Evolutionary conservation across 1,140 invertebrate genomes (phyloP).

Genomic region (Drosophila tropicalis): DNA sequence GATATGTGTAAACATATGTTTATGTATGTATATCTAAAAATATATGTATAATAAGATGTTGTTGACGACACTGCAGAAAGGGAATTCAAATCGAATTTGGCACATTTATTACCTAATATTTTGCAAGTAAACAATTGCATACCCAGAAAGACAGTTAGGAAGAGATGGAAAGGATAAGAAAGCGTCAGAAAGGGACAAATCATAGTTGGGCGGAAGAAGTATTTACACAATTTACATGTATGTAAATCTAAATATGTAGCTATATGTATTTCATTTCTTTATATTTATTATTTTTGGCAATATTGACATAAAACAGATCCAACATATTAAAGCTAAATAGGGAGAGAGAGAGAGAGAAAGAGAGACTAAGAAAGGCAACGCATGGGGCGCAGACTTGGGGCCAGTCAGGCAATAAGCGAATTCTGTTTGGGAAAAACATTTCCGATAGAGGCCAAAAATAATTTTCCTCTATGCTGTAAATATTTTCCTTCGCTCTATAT

Average conservation of each 20-base stretch:
- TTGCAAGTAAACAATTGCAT: slow-evolving; percentile 4
- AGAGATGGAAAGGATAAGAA: too few relatives aligned
- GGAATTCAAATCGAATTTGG: not conserved
- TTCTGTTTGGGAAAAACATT: not conserved
- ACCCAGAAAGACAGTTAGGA: not conserved
- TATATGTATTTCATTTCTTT: not conserved
- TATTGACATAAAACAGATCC: slow-evolving; percentile 8
- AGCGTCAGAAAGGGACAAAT: too few relatives aligned
- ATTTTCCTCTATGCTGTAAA: slow-evolving; percentile 10
- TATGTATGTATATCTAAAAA: not conserved
- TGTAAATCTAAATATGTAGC: not conserved
- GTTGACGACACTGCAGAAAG: slow-evolving; percentile 1
- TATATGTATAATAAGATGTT: not conserved
- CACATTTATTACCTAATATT: slow-evolving; percentile 10
- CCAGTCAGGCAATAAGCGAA: not conserved
- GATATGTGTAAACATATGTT: not conserved
- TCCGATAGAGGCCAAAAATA: slow-evolving; percentile 13
- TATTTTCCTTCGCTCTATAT: slow-evolving; percentile 3
- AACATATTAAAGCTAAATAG: not conserved
- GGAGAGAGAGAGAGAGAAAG: not conserved
- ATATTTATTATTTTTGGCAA: slow-evolving; percentile 8
- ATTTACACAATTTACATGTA: not conserved
- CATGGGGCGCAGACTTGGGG: not conserved
- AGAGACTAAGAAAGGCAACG: too few relatives aligned
- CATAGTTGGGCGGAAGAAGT: not conserved